Evolutionary conservation across 2,888 invertebrate species (phyloP).

Genomic region (Agonopterix subpropinquella): DNA sequence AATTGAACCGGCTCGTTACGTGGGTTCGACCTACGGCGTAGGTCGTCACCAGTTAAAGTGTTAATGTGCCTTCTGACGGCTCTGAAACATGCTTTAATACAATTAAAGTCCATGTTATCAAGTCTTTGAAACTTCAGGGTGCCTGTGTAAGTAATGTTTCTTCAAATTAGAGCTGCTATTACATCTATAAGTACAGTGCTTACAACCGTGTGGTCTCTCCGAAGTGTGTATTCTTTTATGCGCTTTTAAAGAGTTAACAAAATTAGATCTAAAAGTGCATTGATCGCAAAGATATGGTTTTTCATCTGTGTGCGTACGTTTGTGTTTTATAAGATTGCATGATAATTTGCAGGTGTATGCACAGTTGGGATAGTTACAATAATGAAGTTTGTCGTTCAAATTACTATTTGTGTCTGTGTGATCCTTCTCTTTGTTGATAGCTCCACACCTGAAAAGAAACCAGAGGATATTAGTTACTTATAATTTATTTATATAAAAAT

Average conservation of each 20-base stretch:
- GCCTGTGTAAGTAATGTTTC: constrained; percentile 53
- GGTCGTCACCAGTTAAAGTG: no score
- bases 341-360: constrained; percentile 69
- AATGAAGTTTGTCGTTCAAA: constrained; percentile 4
- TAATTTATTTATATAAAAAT: no score
- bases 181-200: constrained; percentile 53
- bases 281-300: constrained; percentile 64
- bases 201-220: constrained; percentile 57
- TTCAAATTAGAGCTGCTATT: constrained; percentile 69
- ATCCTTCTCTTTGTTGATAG: no score
- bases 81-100: no score
- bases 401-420: no score
- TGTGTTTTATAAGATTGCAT: constrained; percentile 65
- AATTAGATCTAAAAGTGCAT: constrained; percentile 64
- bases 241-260: constrained; percentile 59
- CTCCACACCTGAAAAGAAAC: no score
- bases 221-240: constrained; percentile 60
- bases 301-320: constrained; percentile 56
- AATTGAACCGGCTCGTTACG: no score
- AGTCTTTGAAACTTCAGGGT: constrained; percentile 18
- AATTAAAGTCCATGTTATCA: neutral
- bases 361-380: constrained; percentile 69
- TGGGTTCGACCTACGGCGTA: no score
- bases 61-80: no score
- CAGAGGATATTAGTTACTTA: no score